Base-by-base conservation (phyloP, 2,888 invertebrate genomes). In the Dicyrtoma fusca region DNA sequence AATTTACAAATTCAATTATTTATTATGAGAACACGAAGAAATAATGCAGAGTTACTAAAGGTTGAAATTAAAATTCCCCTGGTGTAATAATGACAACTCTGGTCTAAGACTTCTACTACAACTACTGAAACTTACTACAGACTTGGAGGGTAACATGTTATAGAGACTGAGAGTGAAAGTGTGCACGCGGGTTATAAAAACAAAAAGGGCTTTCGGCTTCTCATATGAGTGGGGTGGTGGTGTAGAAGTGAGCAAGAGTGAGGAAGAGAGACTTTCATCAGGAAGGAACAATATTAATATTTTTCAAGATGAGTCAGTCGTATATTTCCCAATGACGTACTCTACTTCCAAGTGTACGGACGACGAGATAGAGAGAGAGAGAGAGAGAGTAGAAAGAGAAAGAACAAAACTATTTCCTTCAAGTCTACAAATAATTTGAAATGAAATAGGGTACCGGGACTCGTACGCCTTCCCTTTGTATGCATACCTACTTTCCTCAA, bases 371-470 rank as follows among this genome's bases (percentile, higher is more conserved):
- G n/a, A n/a, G n/a, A n/a, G n/a, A n/a, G n/a, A n/a, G 34, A 34
- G 4, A 5, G 34, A 5, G 34, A 34, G 34, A 34, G 34, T 34
- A 34, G 34, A 34, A 34, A 34, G 34, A 34, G 53, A 17, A 53
- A 53, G 53, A 53, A 57, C 14, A 23, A 57, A 57, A 23, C 57
- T 57, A 26, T 25, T 69, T 49, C 26, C 53, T 64, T 69, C 47
- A 73, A 68, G 70, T 69, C 53, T 63, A 45, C 69, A 72, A 74
- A 66, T 74, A 72, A 62, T 70, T 68, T 26, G 53, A 63, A 68
- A 70, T 21, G 73, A 73, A 75, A 75, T 70, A 68, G 64, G 66
- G 70, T 64, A 65, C 55, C n/a, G 51, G 72, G 3, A 11, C 19
- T 17, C 34, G 34, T 49, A 17, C 49, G 34, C 34, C 34, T 34